These are phyloP conservation scores for Austrofundulus limnaeus DNA, from an alignment of 2,113 vertebrate genomes.

Conservation along the genomic window DNA sequence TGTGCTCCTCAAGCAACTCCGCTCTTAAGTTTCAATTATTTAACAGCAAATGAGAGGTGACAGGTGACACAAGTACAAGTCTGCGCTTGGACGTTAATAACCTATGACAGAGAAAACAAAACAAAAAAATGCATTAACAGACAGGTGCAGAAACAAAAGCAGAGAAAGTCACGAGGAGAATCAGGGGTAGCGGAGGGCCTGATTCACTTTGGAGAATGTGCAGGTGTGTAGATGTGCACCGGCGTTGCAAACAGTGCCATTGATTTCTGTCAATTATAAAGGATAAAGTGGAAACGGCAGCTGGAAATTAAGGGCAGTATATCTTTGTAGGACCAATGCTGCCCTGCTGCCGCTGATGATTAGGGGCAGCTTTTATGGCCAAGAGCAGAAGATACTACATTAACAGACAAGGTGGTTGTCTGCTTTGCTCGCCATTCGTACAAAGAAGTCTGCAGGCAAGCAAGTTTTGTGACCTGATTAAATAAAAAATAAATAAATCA, in stretches of 20 bases:
- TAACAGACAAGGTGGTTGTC: slow-evolving; percentile 23
- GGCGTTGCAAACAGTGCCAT: slow-evolving; percentile 53
- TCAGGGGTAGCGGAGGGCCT: slow-evolving; percentile 5
- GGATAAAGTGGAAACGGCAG: slow-evolving; percentile 56
- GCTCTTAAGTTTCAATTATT: slow-evolving; percentile 68
- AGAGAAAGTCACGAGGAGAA: slow-evolving; percentile 6
- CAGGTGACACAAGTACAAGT: slow-evolving; percentile 61
- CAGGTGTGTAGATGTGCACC: slow-evolving; percentile 27
- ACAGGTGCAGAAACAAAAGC: slow-evolving; percentile 15
- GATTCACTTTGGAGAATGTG: slow-evolving; percentile 14
- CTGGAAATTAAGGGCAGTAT: slow-evolving; percentile 52
- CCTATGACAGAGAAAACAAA: slow-evolving; percentile 48
- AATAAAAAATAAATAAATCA: neutral
- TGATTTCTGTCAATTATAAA: slow-evolving; percentile 60
- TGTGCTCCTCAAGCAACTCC: slow-evolving; percentile 25
- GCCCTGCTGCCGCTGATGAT: slow-evolving; percentile 33
- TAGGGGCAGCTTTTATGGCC: slow-evolving; percentile 18
- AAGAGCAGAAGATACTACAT: slow-evolving; percentile 6
- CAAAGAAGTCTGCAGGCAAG: neutral
- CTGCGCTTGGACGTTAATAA: slow-evolving; percentile 54
- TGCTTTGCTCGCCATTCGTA: neutral
- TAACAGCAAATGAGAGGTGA: slow-evolving; percentile 62
- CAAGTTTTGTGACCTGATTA: neutral
- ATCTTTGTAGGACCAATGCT: slow-evolving; percentile 39
- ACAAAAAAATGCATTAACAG: slow-evolving; percentile 55